A percentile compares a stretch with the other conserved stretches of the same genome.
Conservation (phyloP, 1,140 invertebrate species). For the Drosophila serrata region DNA sequence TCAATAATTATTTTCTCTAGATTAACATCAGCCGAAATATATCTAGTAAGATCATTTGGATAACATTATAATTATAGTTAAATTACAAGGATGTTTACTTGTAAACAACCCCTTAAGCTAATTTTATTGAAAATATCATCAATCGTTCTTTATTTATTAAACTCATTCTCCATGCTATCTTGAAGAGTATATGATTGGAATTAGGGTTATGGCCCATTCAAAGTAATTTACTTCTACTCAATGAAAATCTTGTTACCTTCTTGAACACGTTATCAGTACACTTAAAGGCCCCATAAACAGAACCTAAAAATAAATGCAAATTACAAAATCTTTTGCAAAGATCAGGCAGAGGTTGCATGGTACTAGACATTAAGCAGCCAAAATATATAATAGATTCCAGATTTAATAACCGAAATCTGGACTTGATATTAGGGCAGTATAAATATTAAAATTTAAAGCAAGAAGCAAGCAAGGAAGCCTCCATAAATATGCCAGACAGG, state of each 20-base stretch:
- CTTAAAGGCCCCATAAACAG: background rate
- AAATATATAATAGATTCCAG: slow-evolving; percentile 1
- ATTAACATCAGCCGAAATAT: background rate
- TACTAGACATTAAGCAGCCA: background rate
- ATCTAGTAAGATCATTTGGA: background rate
- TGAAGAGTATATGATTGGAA: background rate
- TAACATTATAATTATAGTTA: background rate
- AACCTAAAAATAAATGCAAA: slow-evolving; percentile 9
- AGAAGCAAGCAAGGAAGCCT: slow-evolving; percentile 9
- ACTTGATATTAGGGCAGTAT: slow-evolving; percentile 9
- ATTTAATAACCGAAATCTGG: background rate
- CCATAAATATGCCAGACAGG: slow-evolving; percentile 47
- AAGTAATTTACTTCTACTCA: slow-evolving; percentile 31
- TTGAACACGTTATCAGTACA: slow-evolving; percentile 22
- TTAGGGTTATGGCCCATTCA: slow-evolving; percentile 21
- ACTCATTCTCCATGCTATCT: slow-evolving; percentile 4
- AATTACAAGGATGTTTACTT: background rate
- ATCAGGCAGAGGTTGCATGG: slow-evolving; percentile 1
- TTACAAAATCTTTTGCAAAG: slow-evolving; percentile 2
- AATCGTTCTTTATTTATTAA: background rate
- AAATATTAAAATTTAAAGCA: slow-evolving; percentile 35
- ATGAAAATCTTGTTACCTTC: slow-evolving; percentile 21
- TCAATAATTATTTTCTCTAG: background rate
- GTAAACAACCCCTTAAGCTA: background rate
- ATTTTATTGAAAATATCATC: background rate